phyloP scores from a whole-genome alignment of 64 coral and sea anemone genomes.

The Cladopsammia gracilis region DNA sequence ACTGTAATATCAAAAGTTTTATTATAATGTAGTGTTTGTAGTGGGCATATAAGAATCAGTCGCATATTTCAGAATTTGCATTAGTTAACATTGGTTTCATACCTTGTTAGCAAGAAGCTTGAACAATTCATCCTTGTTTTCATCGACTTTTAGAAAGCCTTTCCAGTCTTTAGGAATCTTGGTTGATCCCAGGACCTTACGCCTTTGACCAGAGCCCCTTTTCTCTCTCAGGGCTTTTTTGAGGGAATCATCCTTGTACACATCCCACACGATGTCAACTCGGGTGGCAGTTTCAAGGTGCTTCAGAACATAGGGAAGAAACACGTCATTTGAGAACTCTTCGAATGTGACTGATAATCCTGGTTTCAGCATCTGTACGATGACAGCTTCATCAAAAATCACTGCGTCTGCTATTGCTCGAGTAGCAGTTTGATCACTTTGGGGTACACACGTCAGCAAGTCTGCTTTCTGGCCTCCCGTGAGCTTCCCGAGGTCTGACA shows the following conservation, averaged over 20 bases:
- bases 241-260: conserved; percentile 15
- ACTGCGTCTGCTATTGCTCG: neutral
- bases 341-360: conserved; percentile 6
- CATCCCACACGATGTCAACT: conserved; percentile 53
- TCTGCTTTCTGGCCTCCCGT: conserved; percentile 40
- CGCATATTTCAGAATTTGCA: too few relatives aligned
- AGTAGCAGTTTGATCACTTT: neutral
- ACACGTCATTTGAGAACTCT: conserved; percentile 32
- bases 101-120: conserved; percentile 35
- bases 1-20: too few relatives aligned
- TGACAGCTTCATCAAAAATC: conserved; percentile 34
- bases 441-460: neutral
- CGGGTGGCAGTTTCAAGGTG: conserved; percentile 18
- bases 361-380: conserved; percentile 42
- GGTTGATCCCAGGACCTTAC: conserved; percentile 12
- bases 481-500: conserved; percentile 1
- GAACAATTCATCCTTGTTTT: conserved; percentile 78
- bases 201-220: conserved; percentile 20
- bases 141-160: conserved; percentile 52
- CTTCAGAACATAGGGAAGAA: neutral
- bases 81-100: neutral
- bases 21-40: too few relatives aligned
- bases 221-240: conserved; percentile 38
- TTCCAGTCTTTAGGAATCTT: conserved; percentile 47
- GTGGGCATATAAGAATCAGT: too few relatives aligned